Conservation (phyloP, 2,113 vertebrate genomes). For the Nanorana parkeri region DNA sequence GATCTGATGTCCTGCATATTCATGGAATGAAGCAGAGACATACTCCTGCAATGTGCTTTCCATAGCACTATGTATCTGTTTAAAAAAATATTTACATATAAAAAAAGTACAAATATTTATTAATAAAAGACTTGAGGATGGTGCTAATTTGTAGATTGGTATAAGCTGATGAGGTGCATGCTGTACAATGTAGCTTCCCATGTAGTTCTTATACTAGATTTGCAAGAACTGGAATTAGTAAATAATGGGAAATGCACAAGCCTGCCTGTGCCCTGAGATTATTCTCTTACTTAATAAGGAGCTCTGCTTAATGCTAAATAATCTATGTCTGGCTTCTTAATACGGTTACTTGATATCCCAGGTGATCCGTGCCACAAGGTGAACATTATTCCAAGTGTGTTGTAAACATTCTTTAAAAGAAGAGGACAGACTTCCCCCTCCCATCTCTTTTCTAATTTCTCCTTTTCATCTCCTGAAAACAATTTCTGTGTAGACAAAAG, state of each 20-base stretch:
- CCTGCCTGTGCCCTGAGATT: conserved; percentile 25
- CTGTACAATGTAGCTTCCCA: neutral
- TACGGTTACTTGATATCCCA: conserved; percentile 47
- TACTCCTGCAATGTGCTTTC: no score
- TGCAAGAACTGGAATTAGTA: conserved; percentile 30
- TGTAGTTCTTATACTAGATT: neutral
- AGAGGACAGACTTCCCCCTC: conserved; percentile 32
- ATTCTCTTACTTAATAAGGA: conserved; percentile 36
- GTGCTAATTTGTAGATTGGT: no score
- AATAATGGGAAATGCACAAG: conserved; percentile 37
- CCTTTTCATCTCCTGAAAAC: conserved; percentile 52
- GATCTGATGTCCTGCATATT: no score
- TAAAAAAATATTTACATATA: no score
- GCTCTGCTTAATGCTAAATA: conserved; percentile 27
- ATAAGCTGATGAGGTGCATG: no score
- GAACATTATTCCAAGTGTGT: conserved; percentile 35
- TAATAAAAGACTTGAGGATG: no score
- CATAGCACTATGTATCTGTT: no score
- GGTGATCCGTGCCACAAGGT: conserved; percentile 54
- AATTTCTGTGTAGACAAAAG: conserved; percentile 55
- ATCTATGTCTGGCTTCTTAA: conserved; percentile 44
- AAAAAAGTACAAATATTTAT: no score
- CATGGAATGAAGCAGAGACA: no score
- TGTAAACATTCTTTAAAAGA: conserved; percentile 50
- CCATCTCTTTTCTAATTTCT: conserved; percentile 41